Percentiles rank a stretch among this genome's conserved stretches.
phyloP scores from a whole-genome alignment of 2,797 vertebrate genomes.

The Choloepus didactylus region DNA sequence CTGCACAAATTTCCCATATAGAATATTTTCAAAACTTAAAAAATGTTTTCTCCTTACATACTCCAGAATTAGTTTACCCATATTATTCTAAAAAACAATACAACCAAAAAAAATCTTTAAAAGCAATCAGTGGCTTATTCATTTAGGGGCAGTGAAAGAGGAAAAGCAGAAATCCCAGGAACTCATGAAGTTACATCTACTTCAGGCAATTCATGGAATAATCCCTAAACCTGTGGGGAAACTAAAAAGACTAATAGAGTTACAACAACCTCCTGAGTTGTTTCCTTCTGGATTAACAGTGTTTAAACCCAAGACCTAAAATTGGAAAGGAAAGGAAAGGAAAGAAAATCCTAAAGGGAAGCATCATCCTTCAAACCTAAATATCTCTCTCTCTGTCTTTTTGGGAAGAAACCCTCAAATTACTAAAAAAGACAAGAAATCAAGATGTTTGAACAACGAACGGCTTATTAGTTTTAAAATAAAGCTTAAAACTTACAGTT shows the following conservation, averaged over 20 bases:
- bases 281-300: slow-evolving; percentile 2
- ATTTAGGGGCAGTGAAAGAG: neutral
- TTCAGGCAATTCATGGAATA: neutral
- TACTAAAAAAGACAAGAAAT: slow-evolving; percentile 40
- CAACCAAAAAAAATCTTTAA: neutral
- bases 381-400: neutral
- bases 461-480: slow-evolving; percentile 23
- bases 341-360: slow-evolving; percentile 6
- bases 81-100: neutral
- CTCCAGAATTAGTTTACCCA: neutral
- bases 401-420: neutral
- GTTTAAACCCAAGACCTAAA: slow-evolving; percentile 60
- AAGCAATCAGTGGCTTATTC: neutral
- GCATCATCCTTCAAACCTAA: neutral
- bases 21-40: neutral
- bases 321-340: neutral
- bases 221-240: neutral
- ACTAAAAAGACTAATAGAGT: neutral
- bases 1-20: neutral
- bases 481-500: neutral
- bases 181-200: neutral
- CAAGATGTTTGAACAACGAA: neutral
- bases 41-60: neutral
- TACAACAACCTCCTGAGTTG: neutral
- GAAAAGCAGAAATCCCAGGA: neutral